Conservation (phyloP, 1,140 invertebrate species). For the Ctenoplectra terminalis region DNA sequence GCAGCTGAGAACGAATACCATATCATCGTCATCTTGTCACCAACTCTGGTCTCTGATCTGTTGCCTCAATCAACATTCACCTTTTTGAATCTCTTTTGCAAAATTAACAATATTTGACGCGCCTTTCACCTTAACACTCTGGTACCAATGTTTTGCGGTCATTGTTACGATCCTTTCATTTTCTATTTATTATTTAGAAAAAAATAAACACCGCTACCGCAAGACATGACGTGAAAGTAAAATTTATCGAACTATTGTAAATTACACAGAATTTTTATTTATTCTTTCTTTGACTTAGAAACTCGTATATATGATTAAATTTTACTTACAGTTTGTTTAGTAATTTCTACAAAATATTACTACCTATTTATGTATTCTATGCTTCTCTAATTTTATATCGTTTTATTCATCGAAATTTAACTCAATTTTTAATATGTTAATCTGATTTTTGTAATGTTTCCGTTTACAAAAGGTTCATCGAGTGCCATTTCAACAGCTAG, state of each 20-base stretch:
- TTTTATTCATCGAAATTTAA: too few relatives aligned
- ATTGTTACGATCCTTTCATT: neutral
- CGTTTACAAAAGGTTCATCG: neutral
- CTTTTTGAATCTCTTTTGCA: neutral
- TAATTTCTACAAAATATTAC: too few relatives aligned
- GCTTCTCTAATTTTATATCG: too few relatives aligned
- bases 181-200: neutral
- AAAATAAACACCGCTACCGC: neutral
- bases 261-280: too few relatives aligned
- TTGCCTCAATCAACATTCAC: slow-evolving; percentile 26
- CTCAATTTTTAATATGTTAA: too few relatives aligned
- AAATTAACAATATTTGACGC: neutral
- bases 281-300: too few relatives aligned
- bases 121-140: neutral
- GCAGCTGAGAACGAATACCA: slow-evolving; percentile 6
- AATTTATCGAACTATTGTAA: too few relatives aligned
- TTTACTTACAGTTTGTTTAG: neutral
- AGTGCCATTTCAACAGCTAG: too few relatives aligned
- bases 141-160: neutral
- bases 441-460: too few relatives aligned
- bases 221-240: neutral
- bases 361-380: too few relatives aligned
- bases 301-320: neutral
- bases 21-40: slow-evolving; percentile 26
- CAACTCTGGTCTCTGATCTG: slow-evolving; percentile 15